Percentiles rank a stretch among this genome's conserved stretches.
phyloP scores from a whole-genome alignment of 2,797 vertebrate genomes.

The Coregonus suidteri region DNA sequence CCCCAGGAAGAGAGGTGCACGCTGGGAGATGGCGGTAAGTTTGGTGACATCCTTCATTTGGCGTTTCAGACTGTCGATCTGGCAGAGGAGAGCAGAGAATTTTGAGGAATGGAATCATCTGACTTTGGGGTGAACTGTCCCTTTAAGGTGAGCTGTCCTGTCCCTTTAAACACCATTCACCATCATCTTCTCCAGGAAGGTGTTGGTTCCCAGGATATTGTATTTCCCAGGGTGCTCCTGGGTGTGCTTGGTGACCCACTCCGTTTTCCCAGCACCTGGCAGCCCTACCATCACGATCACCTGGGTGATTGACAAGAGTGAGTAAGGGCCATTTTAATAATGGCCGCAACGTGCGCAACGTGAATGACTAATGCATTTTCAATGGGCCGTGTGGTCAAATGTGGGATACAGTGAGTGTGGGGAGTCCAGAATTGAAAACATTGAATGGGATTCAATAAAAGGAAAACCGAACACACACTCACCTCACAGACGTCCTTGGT shows the following conservation, averaged over 20 bases:
- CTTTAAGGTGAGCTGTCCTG: too few species aligned
- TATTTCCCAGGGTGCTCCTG: constrained; percentile 87
- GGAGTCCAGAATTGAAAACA: neutral
- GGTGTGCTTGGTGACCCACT: constrained; percentile 84
- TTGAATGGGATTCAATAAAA: neutral
- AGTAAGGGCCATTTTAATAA: neutral
- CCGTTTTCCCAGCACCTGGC: constrained; percentile 85
- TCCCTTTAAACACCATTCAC: constrained; percentile 60
- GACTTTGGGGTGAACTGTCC: too few species aligned
- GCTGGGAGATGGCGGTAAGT: constrained; percentile 83
- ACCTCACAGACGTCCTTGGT: constrained; percentile 88
- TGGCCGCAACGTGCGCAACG: too few species aligned
- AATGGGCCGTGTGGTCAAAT: too few species aligned
- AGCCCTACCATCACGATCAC: constrained; percentile 88
- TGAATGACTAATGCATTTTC: too few species aligned
- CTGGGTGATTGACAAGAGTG: constrained; percentile 44
- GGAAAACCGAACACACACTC: neutral
- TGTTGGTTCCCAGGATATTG: constrained; percentile 87
- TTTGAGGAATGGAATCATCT: too few species aligned
- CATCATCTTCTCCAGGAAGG: constrained; percentile 92
- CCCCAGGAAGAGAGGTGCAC: constrained; percentile 87
- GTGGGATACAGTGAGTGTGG: too few species aligned
- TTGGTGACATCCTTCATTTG: constrained; percentile 86
- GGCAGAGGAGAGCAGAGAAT: neutral
- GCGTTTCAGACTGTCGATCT: constrained; percentile 86